A percentile compares a stretch with the other conserved stretches of the same genome.
phyloP scores from a whole-genome alignment of 2,113 vertebrate species.

The Syngnathoides biaculeatus region DNA sequence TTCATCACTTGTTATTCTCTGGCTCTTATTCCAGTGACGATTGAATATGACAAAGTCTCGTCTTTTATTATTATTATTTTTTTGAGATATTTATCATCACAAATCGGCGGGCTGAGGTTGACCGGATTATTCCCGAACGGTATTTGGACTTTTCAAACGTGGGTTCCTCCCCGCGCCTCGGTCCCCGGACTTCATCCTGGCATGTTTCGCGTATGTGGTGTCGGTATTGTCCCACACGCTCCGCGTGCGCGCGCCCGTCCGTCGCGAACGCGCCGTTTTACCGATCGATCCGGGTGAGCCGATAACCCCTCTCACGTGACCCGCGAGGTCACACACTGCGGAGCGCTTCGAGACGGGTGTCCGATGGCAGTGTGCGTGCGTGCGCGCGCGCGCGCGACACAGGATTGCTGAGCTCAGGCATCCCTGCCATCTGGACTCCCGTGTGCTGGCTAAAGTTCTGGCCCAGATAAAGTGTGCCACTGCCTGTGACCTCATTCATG shows the following conservation, averaged over 20 bases:
- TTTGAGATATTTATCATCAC: not conserved
- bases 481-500: conserved; percentile 58
- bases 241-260: conserved; percentile 24
- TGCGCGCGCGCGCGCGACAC: conserved; percentile 15
- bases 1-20: not conserved
- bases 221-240: no score
- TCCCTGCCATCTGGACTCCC: conserved; percentile 62
- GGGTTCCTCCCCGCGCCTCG: not conserved
- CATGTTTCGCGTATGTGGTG: no score
- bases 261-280: conserved; percentile 18
- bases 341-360: conserved; percentile 21
- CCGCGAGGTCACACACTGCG: conserved; percentile 25
- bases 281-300: conserved; percentile 37
- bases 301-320: conserved; percentile 31
- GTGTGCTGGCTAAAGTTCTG: conserved; percentile 64
- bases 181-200: conserved; percentile 2
- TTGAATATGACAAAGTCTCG: not conserved
- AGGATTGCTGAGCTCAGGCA: conserved; percentile 52
- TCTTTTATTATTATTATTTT: no score
- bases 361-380: conserved; percentile 4
- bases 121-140: not conserved
- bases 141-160: not conserved
- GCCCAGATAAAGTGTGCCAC: conserved; percentile 63
- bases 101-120: not conserved
- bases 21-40: not conserved